Base-by-base conservation (phyloP, 1,140 invertebrate species). In the Lepidurus apus region DNA sequence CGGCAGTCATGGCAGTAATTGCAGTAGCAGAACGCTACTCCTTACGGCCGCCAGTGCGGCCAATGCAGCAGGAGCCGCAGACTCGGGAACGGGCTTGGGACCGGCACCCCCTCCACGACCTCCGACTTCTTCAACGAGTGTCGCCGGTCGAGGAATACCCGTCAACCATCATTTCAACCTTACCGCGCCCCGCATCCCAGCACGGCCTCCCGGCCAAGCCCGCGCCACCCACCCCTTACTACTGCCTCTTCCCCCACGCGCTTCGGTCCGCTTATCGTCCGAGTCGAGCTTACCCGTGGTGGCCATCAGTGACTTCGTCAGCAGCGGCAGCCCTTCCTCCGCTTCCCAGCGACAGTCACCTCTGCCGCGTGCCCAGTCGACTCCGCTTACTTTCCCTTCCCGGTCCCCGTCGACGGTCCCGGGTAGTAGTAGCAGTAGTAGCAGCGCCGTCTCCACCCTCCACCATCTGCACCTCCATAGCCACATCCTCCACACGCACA, bases 131-230 rank as follows among this genome's bases (percentile, higher is more conserved):
- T 42, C 47, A 1, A 26, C 43, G 44, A 43, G 43, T 6, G 43
- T 24, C 8, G 45, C 43, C 11, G n/a, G 45, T 17, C 76, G 42
- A 34, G 17, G 17, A 65, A 9, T 65, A 4, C 13, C 53, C 53
- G 21, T 1, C 53, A 65, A 75, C 74, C 74, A 75, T 5, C 24
- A n/a, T n/a, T 75, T 42, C 74, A 42, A 24, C 74, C 74, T 88
- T 87, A 85, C 87, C 87, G 86, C 87, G 87, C 87, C 87, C 87
- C 84, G 88, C 88, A 86, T 87, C 87, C 83, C 85, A 88, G 86
- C 88, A 88, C 84, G 88, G 89, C 84, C 87, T 88, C 83, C 89
- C 9, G 45, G 24, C 45, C 24, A 47, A 45, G 42, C 77, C 42
- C 45, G 76, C 34, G 73, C 74, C 74, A 42, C 45, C 43, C 43